These are phyloP conservation scores for Malurus cyaneus DNA, from an alignment of 2,113 vertebrate genomes.

Conservation along the genomic window DNA sequence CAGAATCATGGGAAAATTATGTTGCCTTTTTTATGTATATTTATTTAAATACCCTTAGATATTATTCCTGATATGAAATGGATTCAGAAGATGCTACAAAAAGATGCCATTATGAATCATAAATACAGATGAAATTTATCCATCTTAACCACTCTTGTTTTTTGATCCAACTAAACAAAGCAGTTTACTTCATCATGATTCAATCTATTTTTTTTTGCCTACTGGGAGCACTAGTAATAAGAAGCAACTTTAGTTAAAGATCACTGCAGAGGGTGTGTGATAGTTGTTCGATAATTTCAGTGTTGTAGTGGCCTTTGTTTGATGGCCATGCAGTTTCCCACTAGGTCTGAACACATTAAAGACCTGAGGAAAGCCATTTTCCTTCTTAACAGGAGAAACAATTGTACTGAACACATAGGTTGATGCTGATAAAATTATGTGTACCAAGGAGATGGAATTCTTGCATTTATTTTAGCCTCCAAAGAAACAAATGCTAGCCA, in stretches of 20 bases:
- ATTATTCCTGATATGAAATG: background rate
- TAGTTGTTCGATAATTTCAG: background rate
- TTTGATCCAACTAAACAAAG: background rate
- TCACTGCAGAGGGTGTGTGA: background rate
- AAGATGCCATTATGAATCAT: too few species aligned
- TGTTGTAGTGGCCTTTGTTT: background rate
- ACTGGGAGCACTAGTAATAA: slow-evolving; percentile 27
- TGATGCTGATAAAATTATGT: background rate
- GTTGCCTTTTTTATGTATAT: background rate
- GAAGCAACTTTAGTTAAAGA: slow-evolving; percentile 50
- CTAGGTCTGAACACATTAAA: background rate
- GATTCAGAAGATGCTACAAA: background rate
- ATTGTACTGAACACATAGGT: background rate
- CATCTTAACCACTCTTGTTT: background rate
- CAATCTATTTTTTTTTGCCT: background rate
- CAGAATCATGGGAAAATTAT: background rate
- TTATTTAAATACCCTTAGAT: background rate
- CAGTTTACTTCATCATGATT: slow-evolving; percentile 9
- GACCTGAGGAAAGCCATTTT: slow-evolving; percentile 17
- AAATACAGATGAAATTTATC: background rate
- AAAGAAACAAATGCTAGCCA: background rate
- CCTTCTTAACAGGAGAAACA: slow-evolving; percentile 4
- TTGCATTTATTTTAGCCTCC: background rate
- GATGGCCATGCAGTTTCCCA: background rate
- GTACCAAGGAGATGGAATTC: background rate